Conservation (phyloP, 64 coral and sea anemone species). For the Dendronephthya gigantea region DNA sequence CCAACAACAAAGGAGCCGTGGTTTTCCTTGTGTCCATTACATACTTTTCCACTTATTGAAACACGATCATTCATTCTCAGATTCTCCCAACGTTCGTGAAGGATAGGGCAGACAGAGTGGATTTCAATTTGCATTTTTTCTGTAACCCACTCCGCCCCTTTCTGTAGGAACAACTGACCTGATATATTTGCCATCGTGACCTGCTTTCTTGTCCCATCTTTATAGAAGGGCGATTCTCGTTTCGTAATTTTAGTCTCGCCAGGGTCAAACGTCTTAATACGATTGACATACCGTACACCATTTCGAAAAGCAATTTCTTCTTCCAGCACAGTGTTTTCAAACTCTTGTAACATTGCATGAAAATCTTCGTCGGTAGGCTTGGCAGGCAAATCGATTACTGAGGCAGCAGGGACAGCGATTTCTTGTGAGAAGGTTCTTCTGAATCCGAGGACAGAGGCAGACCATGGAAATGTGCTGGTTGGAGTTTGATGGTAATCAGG, state of each 20-base stretch:
- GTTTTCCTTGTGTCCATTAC: background rate
- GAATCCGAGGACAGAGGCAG: background rate
- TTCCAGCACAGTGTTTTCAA: background rate
- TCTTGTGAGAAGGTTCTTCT: background rate
- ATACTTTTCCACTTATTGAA: background rate
- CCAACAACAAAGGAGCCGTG: background rate
- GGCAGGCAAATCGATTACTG: background rate
- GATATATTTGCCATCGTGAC: background rate
- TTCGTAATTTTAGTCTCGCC: background rate
- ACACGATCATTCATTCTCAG: background rate
- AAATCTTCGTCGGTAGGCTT: background rate
- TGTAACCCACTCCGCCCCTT: background rate
- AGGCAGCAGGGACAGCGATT: background rate
- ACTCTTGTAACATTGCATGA: background rate
- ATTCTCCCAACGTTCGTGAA: background rate
- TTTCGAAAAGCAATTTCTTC: background rate
- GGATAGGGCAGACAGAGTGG: background rate
- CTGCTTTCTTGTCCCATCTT: background rate
- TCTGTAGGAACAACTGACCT: background rate
- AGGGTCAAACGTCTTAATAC: background rate
- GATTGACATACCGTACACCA: background rate
- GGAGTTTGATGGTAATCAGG: background rate
- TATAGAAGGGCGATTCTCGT: background rate
- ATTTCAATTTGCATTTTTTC: background rate
- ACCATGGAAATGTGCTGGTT: background rate